Conservation (phyloP, 92 coral and sea anemone genomes). For the Heliopora coerulea region DNA sequence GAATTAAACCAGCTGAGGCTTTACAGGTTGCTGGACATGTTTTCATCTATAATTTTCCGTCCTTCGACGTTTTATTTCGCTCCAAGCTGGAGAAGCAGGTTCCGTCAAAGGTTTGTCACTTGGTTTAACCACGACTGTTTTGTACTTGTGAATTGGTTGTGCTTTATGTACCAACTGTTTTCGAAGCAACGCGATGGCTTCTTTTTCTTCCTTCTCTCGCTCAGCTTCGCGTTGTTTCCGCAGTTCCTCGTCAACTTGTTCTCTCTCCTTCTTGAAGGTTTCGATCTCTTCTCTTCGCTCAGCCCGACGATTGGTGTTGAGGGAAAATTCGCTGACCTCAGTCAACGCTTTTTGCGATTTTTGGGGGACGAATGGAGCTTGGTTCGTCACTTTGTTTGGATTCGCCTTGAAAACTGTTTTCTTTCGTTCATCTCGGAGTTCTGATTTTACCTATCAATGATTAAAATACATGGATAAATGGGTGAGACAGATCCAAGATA, state of each 20-base stretch:
- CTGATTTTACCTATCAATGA: conserved; percentile 67
- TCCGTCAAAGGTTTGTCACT: conserved; percentile 74
- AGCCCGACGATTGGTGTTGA: conserved; percentile 79
- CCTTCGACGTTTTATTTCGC: conserved; percentile 56
- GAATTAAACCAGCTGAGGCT: no score
- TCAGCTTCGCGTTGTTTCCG: conserved; percentile 63
- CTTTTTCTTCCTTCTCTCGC: conserved; percentile 72
- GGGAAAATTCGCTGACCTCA: conserved; percentile 71
- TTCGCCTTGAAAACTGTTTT: conserved; percentile 79
- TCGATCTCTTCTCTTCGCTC: conserved; percentile 78
- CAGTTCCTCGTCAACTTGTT: conserved; percentile 56
- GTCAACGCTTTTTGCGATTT: conserved; percentile 78
- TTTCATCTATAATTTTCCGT: conserved; percentile 22
- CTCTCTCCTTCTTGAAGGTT: conserved; percentile 68
- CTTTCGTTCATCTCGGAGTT: conserved; percentile 64
- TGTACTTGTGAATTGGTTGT: conserved; percentile 81
- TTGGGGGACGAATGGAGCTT: conserved; percentile 83
- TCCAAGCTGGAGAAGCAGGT: conserved; percentile 87
- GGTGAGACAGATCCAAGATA: no score
- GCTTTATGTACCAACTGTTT: conserved; percentile 89
- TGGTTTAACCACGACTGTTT: conserved; percentile 56
- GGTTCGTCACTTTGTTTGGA: conserved; percentile 71
- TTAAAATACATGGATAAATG: not conserved
- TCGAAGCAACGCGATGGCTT: conserved; percentile 57
- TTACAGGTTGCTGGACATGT: not conserved